Evolutionary conservation across 92 coral and sea anemone genomes (phyloP), one percentile per base, ranked within the genome.

Genomic region (Epizoanthus ramosus): DNA sequence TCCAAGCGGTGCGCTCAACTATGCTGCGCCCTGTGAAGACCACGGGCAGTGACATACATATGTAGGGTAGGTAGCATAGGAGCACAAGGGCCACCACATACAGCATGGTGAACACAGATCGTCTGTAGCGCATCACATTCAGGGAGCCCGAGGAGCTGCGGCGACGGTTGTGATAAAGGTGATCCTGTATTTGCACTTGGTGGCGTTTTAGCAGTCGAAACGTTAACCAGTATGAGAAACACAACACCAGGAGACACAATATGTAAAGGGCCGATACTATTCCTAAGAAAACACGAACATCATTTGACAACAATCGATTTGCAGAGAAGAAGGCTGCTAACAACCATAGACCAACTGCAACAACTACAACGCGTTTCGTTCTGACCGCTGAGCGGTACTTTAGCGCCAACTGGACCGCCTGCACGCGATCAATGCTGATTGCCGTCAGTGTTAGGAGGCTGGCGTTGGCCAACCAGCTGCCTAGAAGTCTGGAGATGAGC

Each of bases 401-500:
- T 35, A 77, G 82, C 18, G 82, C 71, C 25, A 68, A 57, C 25
- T 54, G 71, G 2, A 77, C 28, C 3, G 82, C 82, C 57, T 37
- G 82, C 12, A 77, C 82, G 16, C 82, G 82, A 23, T 77, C 82
- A 47, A 77, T 60, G 19, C 70, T 63, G 82, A 77, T 43, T 21
- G 82, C 82, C 15, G 71, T 15, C 15, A 77, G 70, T 5, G 82
- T 77, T 10, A 77, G 66, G 43, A 77, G 70, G 15, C 82, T 77
- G 3, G 71, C 66, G 22, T 60, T 77, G 18, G 82, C 82, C 18
- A 77, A 59, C 82, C 82, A 77, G 54, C 58, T 61, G 17, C 82
- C 82, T 21, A 77, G 70, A 41, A 77, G 82, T 37, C 82, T 77
- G 8, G 82, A 77, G 21, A 77, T 70, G 24, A 77, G 82, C 82